Base-by-base conservation (phyloP, 2,113 vertebrate genomes). In the Ochotona princeps region DNA sequence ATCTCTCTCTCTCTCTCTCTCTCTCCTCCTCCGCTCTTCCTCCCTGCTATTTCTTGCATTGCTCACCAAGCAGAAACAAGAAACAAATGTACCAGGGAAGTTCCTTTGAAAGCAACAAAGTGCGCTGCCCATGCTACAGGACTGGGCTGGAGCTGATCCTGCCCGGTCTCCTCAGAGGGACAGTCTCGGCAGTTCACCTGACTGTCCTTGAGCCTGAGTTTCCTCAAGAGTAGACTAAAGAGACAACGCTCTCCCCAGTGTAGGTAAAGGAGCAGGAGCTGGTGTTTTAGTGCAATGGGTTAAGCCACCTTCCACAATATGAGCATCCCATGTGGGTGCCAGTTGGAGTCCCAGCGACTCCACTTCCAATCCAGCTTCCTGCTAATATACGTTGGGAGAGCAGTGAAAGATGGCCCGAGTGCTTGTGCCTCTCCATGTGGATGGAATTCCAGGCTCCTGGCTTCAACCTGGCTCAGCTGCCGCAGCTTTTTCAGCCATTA, bases 1-100 rank as follows among this genome's bases (percentile, higher is more conserved):
- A 28, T 65, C 23, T 8, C 14, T 7, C 3, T 25, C 10, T 3
- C 5, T 1, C 3, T 3, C 5, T 7, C 9, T 23, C 2, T 4
- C 38, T 15, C 30, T 8, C 47, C 0, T 28, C 23, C 5, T 26
- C 0, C 13, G 2, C 10, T 25, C 21, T 20, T 32, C n/a, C 12
- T 54, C 18, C 5, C 3, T 69, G 13, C 2, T 81, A 69, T 63
- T 83, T 38, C 66, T 90, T 32, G 21, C 20, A 38, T 93, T 83
- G 67, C 65, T 94, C 66, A 66, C n/a, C 80, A 21, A 73, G 28
- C 49, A 70, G n/a, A 69, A 78, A 65, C 28, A 10, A 81, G 17
- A 93, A 78, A 75, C 3, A 32, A 86, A 44, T 6, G 30, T 15
- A 79, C 54, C 44, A 76, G 21, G 54, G 13, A 57, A 49, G 44